A percentile compares a stretch with the other conserved stretches of the same genome.
Evolutionary conservation across 2,113 vertebrate genomes (phyloP).

Genomic region (Tragelaphus buxtoni): DNA sequence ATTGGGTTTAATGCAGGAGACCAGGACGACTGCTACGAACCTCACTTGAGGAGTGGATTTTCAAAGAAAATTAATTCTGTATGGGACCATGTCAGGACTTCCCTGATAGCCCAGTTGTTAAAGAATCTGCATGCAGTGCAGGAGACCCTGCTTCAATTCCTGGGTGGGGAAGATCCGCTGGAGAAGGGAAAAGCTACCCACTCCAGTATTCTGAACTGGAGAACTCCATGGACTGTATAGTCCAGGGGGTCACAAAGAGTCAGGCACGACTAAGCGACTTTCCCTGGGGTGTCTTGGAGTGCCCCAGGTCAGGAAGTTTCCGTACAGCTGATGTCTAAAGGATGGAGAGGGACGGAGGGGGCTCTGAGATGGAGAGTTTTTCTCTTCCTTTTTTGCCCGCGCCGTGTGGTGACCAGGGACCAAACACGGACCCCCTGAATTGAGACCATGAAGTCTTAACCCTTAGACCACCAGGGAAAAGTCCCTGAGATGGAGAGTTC

Average conservation of each 20-base stretch:
- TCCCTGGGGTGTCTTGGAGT: not conserved
- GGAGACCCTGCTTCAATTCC: not conserved
- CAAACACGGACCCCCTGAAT: not conserved
- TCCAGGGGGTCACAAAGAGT: not conserved
- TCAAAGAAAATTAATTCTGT: not conserved
- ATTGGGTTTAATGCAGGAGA: not conserved
- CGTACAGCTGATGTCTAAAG: no score
- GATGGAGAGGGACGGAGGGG: not conserved
- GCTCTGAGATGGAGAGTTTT: not conserved
- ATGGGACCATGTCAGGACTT: not conserved
- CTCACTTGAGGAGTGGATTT: not conserved
- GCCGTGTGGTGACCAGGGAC: not conserved
- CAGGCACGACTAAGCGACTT: fast-evolving
- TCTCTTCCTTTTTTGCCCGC: not conserved
- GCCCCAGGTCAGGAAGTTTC: not conserved
- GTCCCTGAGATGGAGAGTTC: not conserved
- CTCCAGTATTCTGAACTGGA: not conserved
- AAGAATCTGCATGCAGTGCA: not conserved
- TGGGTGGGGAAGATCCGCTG: not conserved
- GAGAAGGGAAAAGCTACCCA: not conserved
- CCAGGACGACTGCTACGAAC: not conserved
- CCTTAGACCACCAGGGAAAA: not conserved
- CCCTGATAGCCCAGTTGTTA: not conserved
- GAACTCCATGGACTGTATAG: not conserved
- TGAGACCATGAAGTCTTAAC: not conserved